Base-by-base conservation (phyloP, 2,888 invertebrate genomes). In the Operophtera brumata region DNA sequence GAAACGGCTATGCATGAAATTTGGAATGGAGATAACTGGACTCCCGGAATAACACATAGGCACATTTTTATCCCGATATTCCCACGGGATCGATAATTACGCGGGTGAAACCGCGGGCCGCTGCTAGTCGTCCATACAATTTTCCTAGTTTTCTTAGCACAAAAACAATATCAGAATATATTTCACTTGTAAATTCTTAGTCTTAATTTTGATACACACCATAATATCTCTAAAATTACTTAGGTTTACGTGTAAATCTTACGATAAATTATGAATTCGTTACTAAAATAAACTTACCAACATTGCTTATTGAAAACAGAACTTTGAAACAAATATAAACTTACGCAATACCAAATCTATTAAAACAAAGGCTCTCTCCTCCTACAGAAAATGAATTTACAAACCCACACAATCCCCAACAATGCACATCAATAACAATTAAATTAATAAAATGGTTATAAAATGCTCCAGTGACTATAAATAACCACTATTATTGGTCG, bases 391-490 rank as follows among this genome's bases (percentile, higher is more conserved):
- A 68, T 67, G 73, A 75, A 75, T 72, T 78, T 71, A 75, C 69
- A 77, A 64, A 65, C 82, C 83, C 82, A 83, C 83, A 73, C 82
- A 65, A 67, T 73, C 69, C 70, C 65, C 74, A 73, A 69, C 73
- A 75, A 74, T 73, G 69, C 78, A 80, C 82, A 82, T 85, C 81
- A 76, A 80, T 82, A 80, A 78, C 86, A 86, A 86, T 86, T 85
- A 85, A 82, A 86, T 85, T 82, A 85, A 80, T 82, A 82, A 86
- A 84, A 82, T 78, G 84, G 81, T 85, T 85, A 86, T 87, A 87
- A 86, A 84, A 84, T 82, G 80, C 77, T 74, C 73, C 77, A 81
- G 76, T 73, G 80, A 80, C 82, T 81, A 86, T 86, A 86, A 85
- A 88, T 85, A 80, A 84, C 82, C 80, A 75, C 84, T 84, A 83